These are phyloP conservation scores for Siniperca knerii DNA, from an alignment of 2,113 vertebrate species.

Conservation along the genomic window DNA sequence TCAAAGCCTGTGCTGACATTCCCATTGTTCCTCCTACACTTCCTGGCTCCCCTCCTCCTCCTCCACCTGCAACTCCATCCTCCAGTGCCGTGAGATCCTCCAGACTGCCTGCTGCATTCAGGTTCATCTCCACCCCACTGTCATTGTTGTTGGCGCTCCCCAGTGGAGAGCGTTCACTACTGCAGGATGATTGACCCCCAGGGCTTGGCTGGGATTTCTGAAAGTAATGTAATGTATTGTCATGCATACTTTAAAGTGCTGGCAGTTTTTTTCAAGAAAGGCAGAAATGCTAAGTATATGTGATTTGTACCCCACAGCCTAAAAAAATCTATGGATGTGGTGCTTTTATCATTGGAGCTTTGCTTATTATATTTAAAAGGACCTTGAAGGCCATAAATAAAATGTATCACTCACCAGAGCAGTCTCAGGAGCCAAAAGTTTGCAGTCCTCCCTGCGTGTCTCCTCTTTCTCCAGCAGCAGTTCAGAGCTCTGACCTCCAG, in stretches of 20 bases:
- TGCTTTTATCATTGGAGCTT: background rate
- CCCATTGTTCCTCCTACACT: constrained; percentile 84
- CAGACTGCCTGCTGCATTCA: constrained; percentile 92
- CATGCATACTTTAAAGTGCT: background rate
- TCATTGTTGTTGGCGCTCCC: constrained; percentile 97
- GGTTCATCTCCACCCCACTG: constrained; percentile 97
- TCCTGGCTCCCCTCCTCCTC: constrained; percentile 68
- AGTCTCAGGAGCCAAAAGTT: constrained; percentile 89
- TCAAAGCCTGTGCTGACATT: constrained; percentile 90
- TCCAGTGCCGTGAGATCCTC: constrained; percentile 95
- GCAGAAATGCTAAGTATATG: background rate
- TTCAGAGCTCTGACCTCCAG: constrained; percentile 81
- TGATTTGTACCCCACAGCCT: background rate
- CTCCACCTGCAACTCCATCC: constrained; percentile 82
- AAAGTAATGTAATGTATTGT: background rate
- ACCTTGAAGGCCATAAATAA: background rate
- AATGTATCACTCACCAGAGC: constrained; percentile 84
- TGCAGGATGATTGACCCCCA: constrained; percentile 95
- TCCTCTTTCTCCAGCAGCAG: constrained; percentile 91
- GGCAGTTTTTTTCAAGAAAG: background rate
- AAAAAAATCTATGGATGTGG: background rate
- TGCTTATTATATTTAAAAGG: background rate
- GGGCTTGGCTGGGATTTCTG: constrained; percentile 97
- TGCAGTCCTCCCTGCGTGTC: constrained; percentile 88
- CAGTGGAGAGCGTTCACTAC: constrained; percentile 95